Conservation (phyloP, 2,113 vertebrate species). For the Fulica atra region DNA sequence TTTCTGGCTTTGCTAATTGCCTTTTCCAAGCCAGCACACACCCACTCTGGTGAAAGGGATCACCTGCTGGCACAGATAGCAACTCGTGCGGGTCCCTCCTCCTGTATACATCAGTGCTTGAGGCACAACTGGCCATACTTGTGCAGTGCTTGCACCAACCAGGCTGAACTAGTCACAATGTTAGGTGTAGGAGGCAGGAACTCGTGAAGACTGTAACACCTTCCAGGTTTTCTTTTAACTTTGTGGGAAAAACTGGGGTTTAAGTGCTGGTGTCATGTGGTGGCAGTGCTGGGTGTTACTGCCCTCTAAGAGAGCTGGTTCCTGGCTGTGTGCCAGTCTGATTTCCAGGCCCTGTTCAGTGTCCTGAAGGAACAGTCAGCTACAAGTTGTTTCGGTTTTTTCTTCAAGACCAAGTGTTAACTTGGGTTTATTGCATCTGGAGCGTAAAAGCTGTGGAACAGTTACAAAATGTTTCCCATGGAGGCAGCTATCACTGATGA, state of each 20-base stretch:
- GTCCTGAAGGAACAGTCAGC: background rate
- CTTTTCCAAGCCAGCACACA: background rate
- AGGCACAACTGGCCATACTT: fast-evolving
- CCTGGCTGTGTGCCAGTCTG: background rate
- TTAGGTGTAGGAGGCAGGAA: background rate
- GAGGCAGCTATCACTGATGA: background rate
- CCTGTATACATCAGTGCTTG: background rate
- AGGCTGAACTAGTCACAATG: background rate
- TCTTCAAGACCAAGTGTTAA: background rate
- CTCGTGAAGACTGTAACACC: background rate
- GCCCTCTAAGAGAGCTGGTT: background rate
- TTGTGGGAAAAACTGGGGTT: background rate
- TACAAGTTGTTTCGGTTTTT: background rate
- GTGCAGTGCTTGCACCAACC: background rate
- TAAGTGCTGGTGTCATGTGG: background rate
- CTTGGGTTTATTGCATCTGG: background rate
- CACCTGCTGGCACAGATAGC: background rate
- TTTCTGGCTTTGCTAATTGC: background rate
- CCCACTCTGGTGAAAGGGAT: background rate
- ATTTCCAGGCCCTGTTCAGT: background rate
- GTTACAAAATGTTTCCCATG: background rate
- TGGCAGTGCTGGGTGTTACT: background rate
- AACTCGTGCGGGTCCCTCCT: background rate
- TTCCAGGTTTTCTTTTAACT: background rate
- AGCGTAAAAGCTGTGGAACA: background rate